Conservation (phyloP, 2,888 invertebrate species). For the Nymphalis c-album region DNA sequence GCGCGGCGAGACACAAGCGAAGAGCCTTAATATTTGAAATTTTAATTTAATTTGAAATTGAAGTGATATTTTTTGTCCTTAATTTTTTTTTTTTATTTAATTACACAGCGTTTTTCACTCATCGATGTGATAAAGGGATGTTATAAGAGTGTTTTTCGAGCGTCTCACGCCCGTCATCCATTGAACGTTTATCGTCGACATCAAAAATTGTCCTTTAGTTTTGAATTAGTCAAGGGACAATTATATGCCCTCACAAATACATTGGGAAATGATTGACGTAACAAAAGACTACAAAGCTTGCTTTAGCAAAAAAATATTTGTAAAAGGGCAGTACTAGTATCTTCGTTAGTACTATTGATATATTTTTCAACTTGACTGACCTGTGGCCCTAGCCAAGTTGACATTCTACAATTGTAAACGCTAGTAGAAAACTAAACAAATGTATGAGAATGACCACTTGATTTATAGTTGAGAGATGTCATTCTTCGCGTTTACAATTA, state of each 20-base stretch:
- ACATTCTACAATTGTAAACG: too few relatives aligned
- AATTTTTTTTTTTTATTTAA: neutral
- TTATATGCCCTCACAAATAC: conserved; percentile 11
- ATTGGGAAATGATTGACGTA: conserved; percentile 14
- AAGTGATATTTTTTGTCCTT: neutral
- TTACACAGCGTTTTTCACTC: neutral
- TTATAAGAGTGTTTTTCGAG: neutral
- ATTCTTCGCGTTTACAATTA: too few relatives aligned
- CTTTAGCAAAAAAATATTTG: too few relatives aligned
- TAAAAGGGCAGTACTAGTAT: too few relatives aligned
- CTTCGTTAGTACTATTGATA: too few relatives aligned
- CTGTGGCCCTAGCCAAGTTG: too few relatives aligned
- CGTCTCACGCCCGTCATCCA: neutral
- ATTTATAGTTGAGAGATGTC: too few relatives aligned
- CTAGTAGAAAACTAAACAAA: too few relatives aligned
- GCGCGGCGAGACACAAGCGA: too few relatives aligned
- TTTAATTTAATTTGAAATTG: neutral
- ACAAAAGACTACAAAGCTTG: neutral
- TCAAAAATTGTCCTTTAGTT: conserved; percentile 5
- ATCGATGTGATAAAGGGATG: neutral
- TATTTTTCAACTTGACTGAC: too few relatives aligned
- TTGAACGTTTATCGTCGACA: neutral
- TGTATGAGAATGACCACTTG: too few relatives aligned
- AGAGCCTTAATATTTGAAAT: conserved; percentile 2
- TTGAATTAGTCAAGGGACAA: conserved; percentile 13